Evolutionary conservation across 2,113 vertebrate genomes (phyloP).

Genomic region (Dasypus novemcinctus): DNA sequence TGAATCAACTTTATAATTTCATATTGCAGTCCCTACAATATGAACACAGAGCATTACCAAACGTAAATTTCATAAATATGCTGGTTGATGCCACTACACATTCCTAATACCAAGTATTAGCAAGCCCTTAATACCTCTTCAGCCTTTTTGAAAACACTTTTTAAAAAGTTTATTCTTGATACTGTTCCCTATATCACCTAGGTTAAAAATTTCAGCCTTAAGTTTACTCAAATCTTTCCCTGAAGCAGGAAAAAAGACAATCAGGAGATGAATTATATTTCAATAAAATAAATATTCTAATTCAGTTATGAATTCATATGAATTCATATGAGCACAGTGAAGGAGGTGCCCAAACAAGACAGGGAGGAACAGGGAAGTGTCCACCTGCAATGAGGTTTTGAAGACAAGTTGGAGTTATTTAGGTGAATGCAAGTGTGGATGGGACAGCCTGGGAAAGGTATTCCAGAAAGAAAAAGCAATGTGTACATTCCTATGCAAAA

Average conservation of each 20-base stretch:
- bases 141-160: background rate
- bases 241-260: background rate
- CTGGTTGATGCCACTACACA: background rate
- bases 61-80: background rate
- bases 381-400: background rate
- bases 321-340: background rate
- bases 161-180: background rate
- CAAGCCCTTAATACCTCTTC: background rate
- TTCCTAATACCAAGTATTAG: background rate
- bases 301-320: background rate
- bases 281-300: background rate
- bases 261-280: background rate
- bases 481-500: background rate
- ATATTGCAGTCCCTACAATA: background rate
- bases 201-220: background rate
- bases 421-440: accelerated
- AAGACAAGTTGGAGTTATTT: background rate
- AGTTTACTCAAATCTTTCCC: background rate
- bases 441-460: background rate
- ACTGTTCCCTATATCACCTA: background rate
- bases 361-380: background rate
- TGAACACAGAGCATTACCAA: background rate
- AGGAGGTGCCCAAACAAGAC: background rate
- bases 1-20: background rate
- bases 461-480: background rate